A percentile compares a stretch with the other conserved stretches of the same genome.
phyloP scores from a whole-genome alignment of 23 tunicate species.

The Aplidium turbinatum region DNA sequence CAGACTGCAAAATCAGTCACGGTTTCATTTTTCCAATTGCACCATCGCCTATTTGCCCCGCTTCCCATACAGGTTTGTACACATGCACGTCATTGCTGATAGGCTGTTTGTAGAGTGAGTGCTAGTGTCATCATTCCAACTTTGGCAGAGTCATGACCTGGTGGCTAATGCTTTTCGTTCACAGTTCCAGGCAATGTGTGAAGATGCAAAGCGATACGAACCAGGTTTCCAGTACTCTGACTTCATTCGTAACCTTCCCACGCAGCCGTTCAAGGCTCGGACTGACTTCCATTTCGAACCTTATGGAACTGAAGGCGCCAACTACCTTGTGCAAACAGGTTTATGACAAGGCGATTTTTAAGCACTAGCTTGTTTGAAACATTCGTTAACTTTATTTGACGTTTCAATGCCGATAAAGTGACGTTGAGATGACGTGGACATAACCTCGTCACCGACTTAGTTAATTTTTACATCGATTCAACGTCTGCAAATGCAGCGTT shows the following conservation, averaged over 20 bases:
- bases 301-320: conserved; percentile 41
- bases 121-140: no score
- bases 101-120: no score
- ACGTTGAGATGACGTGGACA: no score
- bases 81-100: no score
- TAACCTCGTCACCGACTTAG: no score
- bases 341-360: background rate
- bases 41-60: conserved; percentile 62
- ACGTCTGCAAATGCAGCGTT: no score
- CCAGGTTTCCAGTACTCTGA: conserved; percentile 88
- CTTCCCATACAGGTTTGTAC: conserved; percentile 60
- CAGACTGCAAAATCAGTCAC: conserved; percentile 77
- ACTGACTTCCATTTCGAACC: conserved; percentile 48
- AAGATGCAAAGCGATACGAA: conserved; percentile 78
- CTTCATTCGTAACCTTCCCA: conserved; percentile 59
- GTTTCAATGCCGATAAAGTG: no score
- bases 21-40: conserved; percentile 55
- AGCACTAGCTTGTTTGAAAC: no score
- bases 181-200: conserved; percentile 77
- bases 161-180: no score
- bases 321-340: conserved; percentile 31
- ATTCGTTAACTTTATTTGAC: no score
- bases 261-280: conserved; percentile 23
- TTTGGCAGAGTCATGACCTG: no score
- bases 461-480: no score